Evolutionary conservation across 2,888 invertebrate species (phyloP), one percentile per base, ranked within the genome.

Genomic region (Barypeithes pellucidus): DNA sequence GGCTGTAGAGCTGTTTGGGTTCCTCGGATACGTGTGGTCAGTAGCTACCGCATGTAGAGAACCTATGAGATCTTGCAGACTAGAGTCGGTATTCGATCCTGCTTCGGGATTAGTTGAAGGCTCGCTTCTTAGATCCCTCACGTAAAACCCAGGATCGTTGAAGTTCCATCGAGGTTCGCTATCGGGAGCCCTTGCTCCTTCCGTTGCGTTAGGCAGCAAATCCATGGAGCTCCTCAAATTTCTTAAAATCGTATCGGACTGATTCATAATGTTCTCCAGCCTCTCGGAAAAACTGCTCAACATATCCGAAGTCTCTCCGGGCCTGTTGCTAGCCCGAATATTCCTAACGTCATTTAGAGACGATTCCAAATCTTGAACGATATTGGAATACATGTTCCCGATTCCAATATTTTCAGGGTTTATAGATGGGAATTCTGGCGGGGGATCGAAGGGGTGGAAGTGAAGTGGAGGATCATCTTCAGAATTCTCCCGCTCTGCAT

Each of bases 261-360:
- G 85, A 68, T 80, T 83, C 83, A 86, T 83, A 59, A 86, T 84
- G 76, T 82, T 85, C 72, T 85, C 85, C 18, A 86, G 70, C 9
- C 84, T 77, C 67, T 85, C 84, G 0, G 85, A 84, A 75, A 86
- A 86, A 73, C 82, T 86, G 73, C 81, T 83, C 41, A 86, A 72
- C 80, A 85, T 83, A 76, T 84, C 83, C 0, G 84, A 82, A 4
- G 83, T 84, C 75, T 85, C 84, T 1, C 83, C 84, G 2, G 84
- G 80, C 9, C 83, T 76, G 66, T 79, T 81, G 65, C 79, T 81
- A 1, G 82, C 80, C 50, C 82, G 76, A 71, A 84, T 82, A 72
- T 82, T 83, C 29, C 84, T 68, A 2, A 84, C 83, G 67, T 84
- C 84, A 67, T 82, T 83, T 63, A 84, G 76, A 71, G 84, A 85